Evolutionary conservation across 92 coral and sea anemone species (phyloP), one percentile per base, ranked within the genome.

Genomic region (Ricordea florida): DNA sequence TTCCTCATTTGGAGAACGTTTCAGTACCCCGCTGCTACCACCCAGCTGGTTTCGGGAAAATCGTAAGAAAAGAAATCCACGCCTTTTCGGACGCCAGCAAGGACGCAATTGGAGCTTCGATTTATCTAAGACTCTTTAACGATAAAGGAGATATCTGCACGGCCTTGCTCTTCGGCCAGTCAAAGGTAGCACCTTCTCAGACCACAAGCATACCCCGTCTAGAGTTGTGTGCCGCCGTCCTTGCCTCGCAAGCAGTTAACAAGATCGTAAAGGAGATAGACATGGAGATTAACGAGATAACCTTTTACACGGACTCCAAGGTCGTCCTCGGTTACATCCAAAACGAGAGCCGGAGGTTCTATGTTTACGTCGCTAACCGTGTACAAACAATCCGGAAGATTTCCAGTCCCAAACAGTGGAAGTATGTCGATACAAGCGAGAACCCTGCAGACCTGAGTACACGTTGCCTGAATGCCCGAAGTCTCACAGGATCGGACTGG

Each of bases 31-130:
- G 89, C 35, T 74, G 80, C 43, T 73, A 72, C 51, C 69, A 64
- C 55, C 62, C 71, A 16, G 26, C 13, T 3, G 66, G 24, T 2
- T 77, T 84, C 34, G 66, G 89, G 3, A 11, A 22, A 16, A 36
- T 60, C 20, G 52, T 17, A 13, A 32, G 64, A 38, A 36, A 44
- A 21, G 80, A 84, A 24, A 59, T 84, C n/a, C 84, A 59, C 49
- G 84, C 84, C 10, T 76, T 84, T 46, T 76, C 84, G 10, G 89
- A 84, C 24, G 80, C 84, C 3, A 76, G 89, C 53, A 14, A 76
- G 20, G 80, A 69, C n/a, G 85, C 85, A 2, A 62, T 85, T 9
- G 90, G 85, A 6, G 72, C 71, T 14, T 71, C 66, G 1, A 21
- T 84, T 3, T 84, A 77, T 69, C 60, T 78, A 14, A 37, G 53